These are phyloP conservation scores for Cryptus armator DNA, from an alignment of 2,888 invertebrate species.

Conservation along the genomic window DNA sequence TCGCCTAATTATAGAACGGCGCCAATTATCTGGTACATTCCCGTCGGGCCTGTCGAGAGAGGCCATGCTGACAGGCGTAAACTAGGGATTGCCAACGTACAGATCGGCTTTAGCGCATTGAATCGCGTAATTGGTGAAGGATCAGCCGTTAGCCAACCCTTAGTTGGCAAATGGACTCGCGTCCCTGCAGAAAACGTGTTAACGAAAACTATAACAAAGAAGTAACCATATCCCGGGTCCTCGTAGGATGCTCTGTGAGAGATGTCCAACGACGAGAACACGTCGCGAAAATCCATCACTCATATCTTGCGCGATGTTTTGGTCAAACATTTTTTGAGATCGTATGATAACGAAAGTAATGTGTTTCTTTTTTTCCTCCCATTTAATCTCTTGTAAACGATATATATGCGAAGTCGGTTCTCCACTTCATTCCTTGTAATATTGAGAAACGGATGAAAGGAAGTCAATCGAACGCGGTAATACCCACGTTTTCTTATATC, in stretches of 20 bases:
- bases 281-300: too few relatives aligned
- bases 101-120: background rate
- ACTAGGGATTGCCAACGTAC: slow-evolving; percentile 5
- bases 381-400: background rate
- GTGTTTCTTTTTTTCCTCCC: background rate
- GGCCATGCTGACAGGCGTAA: slow-evolving; percentile 22
- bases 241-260: too few relatives aligned
- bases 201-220: background rate
- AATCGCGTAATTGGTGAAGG: slow-evolving; percentile 32
- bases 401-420: background rate
- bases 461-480: slow-evolving; percentile 74
- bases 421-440: slow-evolving; percentile 38
- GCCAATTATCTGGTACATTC: slow-evolving; percentile 39
- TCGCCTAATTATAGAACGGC: slow-evolving; percentile 32
- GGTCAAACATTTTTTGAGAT: background rate
- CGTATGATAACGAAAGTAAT: background rate
- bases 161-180: background rate
- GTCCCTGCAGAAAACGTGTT: background rate
- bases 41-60: slow-evolving; percentile 8
- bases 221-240: background rate
- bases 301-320: too few relatives aligned
- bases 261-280: too few relatives aligned
- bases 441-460: slow-evolving; percentile 66
- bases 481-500: slow-evolving; percentile 72
- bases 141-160: background rate